Percentiles rank a stretch among this genome's conserved stretches.
These are phyloP conservation scores for Heliocidaris erythrogramma DNA, from an alignment of 35 echinoderm and acorn worm genomes.

Conservation along the genomic window DNA sequence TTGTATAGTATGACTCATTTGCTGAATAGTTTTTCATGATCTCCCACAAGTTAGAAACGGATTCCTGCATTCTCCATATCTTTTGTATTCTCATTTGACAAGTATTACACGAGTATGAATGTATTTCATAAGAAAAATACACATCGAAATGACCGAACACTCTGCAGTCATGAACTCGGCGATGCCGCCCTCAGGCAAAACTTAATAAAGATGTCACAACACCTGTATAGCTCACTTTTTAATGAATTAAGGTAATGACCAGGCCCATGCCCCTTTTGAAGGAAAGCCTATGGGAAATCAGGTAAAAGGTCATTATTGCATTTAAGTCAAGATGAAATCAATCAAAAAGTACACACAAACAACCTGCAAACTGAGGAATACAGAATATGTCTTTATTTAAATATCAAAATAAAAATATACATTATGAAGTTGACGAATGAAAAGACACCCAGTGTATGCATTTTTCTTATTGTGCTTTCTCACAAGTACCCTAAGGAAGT, in stretches of 20 bases:
- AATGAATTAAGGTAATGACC: neutral
- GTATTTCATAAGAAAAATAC: too few relatives aligned
- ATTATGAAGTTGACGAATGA: neutral
- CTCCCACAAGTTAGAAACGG: too few relatives aligned
- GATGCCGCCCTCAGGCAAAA: too few relatives aligned
- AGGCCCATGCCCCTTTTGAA: neutral
- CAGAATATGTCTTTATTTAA: neutral
- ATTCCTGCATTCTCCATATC: neutral
- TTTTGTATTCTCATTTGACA: too few relatives aligned
- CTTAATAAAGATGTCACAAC: too few relatives aligned
- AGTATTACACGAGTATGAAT: too few relatives aligned
- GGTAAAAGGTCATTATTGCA: neutral
- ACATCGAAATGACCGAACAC: neutral
- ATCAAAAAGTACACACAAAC: neutral
- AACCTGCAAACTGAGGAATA: neutral
- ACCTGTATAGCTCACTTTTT: neutral
- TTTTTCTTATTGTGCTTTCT: neutral
- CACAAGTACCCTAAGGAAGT: too few relatives aligned
- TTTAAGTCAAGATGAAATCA: neutral
- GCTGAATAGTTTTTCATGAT: too few relatives aligned
- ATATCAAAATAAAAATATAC: neutral
- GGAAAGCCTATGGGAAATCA: neutral
- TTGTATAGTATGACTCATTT: too few relatives aligned
- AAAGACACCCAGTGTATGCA: neutral
- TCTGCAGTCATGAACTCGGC: too few relatives aligned